A percentile compares a stretch with the other conserved stretches of the same genome.
Evolutionary conservation across 2,888 invertebrate genomes (phyloP).

Genomic region (Pinctada fucata): DNA sequence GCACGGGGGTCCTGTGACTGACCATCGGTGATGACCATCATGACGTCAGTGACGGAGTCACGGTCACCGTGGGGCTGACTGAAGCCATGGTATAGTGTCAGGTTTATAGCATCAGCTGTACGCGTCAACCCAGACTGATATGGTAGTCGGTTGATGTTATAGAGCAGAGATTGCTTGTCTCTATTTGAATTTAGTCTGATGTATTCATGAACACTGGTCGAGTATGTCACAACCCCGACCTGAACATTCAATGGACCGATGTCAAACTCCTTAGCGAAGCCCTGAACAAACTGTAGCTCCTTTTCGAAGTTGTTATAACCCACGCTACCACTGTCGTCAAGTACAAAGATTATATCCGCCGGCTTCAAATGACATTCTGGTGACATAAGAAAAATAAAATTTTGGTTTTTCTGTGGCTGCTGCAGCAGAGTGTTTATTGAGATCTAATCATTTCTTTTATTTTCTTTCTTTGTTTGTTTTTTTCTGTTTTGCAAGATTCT

Average conservation of each 20-base stretch:
- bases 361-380: conserved; percentile 23
- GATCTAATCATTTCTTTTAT: too few relatives aligned
- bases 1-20: conserved; percentile 45
- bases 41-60: conserved; percentile 52
- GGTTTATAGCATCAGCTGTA: conserved; percentile 57
- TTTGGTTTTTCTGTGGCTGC: too few relatives aligned
- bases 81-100: conserved; percentile 49
- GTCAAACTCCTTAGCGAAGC: conserved; percentile 34
- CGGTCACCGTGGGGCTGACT: conserved; percentile 50
- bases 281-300: conserved; percentile 8
- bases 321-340: conserved; percentile 19
- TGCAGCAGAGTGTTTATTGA: too few relatives aligned
- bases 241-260: conserved; percentile 52
- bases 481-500: too few relatives aligned
- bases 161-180: conserved; percentile 26
- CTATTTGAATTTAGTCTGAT: conserved; percentile 45
- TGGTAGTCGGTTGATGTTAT: conserved; percentile 50
- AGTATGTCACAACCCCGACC: conserved; percentile 50
- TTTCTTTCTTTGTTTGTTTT: too few relatives aligned
- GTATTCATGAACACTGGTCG: conserved; percentile 46
- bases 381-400: too few relatives aligned
- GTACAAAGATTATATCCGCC: conserved; percentile 22
- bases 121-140: conserved; percentile 59
- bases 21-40: conserved; percentile 56
- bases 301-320: conserved; percentile 10